phyloP scores from a whole-genome alignment of 2,797 vertebrate genomes.

The Buceros bicornis region DNA sequence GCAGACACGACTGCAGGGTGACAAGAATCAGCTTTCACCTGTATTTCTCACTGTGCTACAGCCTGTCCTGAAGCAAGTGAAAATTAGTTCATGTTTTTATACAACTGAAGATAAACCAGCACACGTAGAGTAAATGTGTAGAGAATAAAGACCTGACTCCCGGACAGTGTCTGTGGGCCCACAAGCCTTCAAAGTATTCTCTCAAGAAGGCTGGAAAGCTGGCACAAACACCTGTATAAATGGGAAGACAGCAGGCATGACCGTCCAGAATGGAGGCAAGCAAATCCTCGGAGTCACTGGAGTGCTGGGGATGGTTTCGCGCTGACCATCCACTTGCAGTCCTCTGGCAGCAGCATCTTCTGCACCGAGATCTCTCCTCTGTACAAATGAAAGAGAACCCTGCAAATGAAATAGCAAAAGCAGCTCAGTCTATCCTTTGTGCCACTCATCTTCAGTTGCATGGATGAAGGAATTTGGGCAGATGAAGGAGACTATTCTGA shows the following conservation, averaged over 20 bases:
- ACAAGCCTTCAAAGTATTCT: neutral
- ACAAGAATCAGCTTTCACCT: neutral
- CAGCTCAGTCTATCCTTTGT: neutral
- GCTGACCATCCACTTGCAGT: neutral
- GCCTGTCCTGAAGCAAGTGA: neutral
- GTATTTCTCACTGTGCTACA: neutral
- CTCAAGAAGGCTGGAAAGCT: neutral
- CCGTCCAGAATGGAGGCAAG: neutral
- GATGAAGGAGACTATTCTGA: neutral
- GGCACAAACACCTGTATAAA: neutral
- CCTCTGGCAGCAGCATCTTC: neutral
- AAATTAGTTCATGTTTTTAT: neutral
- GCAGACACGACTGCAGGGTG: neutral
- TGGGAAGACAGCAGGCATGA: neutral
- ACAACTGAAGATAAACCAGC: neutral
- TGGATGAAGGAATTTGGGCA: neutral
- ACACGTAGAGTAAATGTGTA: neutral
- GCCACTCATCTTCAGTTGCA: fast-evolving
- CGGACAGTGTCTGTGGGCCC: neutral
- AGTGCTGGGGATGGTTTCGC: neutral
- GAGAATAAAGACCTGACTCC: neutral
- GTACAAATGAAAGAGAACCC: neutral
- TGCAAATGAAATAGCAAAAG: neutral
- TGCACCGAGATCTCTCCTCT: neutral
- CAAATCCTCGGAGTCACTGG: fast-evolving